phyloP scores from a whole-genome alignment of 2,797 vertebrate genomes.

The Ctenosaura bakeri region DNA sequence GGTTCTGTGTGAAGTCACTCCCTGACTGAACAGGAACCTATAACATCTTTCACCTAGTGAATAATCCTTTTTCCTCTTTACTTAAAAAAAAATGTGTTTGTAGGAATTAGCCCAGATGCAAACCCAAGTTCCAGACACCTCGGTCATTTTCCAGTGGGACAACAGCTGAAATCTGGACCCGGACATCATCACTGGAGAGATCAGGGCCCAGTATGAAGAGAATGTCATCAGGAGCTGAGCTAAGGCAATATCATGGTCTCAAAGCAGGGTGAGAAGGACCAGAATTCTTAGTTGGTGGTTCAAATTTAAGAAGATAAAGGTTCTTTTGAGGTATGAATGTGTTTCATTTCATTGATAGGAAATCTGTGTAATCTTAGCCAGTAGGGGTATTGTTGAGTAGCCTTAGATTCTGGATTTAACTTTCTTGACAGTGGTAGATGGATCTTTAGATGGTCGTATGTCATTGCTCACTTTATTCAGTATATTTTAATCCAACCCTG shows the following conservation, averaged over 20 bases:
- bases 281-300: background rate
- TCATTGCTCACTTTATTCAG: background rate
- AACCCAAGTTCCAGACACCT: slow-evolving; percentile 89
- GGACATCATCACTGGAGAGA: slow-evolving; percentile 86
- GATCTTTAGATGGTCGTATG: background rate
- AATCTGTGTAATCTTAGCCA: background rate
- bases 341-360: too few relatives aligned
- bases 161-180: slow-evolving; percentile 88
- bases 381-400: background rate
- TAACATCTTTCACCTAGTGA: background rate
- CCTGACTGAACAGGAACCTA: background rate
- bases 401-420: background rate
- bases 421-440: background rate
- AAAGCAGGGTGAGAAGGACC: slow-evolving; percentile 71
- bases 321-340: background rate
- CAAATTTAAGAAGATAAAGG: background rate
- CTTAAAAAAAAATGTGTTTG: background rate
- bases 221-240: slow-evolving; percentile 82
- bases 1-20: background rate
- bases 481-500: background rate
- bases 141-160: slow-evolving; percentile 90
- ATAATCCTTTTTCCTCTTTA: accelerated
- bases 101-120: slow-evolving; percentile 91
- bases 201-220: slow-evolving; percentile 89
- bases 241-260: slow-evolving; percentile 74